Evolutionary conservation across 2,797 vertebrate genomes (phyloP).

Genomic region (Paramormyrops hopkinsi): DNA sequence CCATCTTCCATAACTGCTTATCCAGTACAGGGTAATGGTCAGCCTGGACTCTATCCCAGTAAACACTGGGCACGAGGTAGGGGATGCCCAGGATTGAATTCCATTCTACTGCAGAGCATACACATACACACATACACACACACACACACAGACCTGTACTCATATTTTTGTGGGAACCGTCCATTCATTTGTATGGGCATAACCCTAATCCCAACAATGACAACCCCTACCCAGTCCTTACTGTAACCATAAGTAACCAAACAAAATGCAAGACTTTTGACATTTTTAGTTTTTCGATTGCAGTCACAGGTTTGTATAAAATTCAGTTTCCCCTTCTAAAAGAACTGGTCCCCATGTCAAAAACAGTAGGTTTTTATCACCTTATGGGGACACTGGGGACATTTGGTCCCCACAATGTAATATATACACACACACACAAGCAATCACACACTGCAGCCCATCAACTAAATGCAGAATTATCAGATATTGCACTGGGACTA

Average conservation of each 20-base stretch:
- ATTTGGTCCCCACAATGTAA: neutral
- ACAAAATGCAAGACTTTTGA: neutral
- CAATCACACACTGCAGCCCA: neutral
- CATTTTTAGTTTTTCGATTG: neutral
- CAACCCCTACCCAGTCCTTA: neutral
- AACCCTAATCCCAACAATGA: neutral
- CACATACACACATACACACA: neutral
- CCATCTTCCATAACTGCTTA: neutral
- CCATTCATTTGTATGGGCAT: neutral
- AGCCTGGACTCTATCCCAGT: neutral
- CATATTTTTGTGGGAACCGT: neutral
- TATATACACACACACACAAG: neutral
- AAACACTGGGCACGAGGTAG: neutral
- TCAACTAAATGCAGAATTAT: neutral
- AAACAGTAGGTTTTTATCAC: neutral
- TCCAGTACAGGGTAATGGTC: neutral
- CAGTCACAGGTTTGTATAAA: neutral
- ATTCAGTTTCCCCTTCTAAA: neutral
- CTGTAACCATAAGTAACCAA: neutral
- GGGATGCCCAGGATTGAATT: neutral
- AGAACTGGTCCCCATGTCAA: neutral
- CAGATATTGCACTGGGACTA: neutral
- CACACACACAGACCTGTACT: neutral
- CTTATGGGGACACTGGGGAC: neutral
- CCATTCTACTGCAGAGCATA: neutral